Base-by-base conservation (phyloP, 2,797 vertebrate species). In the Clarias laeviceps region DNA sequence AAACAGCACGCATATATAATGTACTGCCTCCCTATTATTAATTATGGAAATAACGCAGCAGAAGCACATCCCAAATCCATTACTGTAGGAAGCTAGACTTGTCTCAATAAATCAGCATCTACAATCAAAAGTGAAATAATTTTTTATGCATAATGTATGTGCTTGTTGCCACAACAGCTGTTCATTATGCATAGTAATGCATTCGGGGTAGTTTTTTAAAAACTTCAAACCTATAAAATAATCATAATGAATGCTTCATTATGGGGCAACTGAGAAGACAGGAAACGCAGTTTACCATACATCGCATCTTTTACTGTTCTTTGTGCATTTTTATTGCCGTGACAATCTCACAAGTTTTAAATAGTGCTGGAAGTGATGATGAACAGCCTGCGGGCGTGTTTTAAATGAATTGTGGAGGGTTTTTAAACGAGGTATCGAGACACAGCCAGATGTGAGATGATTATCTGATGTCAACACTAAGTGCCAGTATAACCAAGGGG, bases 41-140 rank as follows among this genome's bases (percentile, higher is more conserved):
- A 97, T 98, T 97, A 97, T 96, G 94, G 93, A 96, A 96, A 96
- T 96, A 96, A 95, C 94, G 96, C 96, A 96, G 97, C 96, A 97
- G 98, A 97, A 96, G 95, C 96, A 96, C 95, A 97, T 96, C 96
- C 95, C 97, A 97, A 98, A 97, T 97, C 95, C 96, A 97, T 96
- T 97, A 97, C 95, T 96, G 95, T 96, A 97, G 96, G 96, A 96
- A 97, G 95, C 96, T 95, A 95, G 95, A 96, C 95, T 96, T 97
- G 94, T 97, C 97, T 97, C 97, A 97, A 97, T 97, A 98, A 97
- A 97, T 97, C 96, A 97, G 96, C 96, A 95, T 97, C 96, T 96
- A 97, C 96, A 97, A 98, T 97, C 97, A 98, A 97, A 97, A 97
- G 94, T 96, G 96, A 97, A 96, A 97, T 97, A 95, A 96, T 97